Percentiles rank a stretch among this genome's conserved stretches.
Evolutionary conservation across 2,113 vertebrate species (phyloP).

Genomic region (Motacilla tschutschensis): DNA sequence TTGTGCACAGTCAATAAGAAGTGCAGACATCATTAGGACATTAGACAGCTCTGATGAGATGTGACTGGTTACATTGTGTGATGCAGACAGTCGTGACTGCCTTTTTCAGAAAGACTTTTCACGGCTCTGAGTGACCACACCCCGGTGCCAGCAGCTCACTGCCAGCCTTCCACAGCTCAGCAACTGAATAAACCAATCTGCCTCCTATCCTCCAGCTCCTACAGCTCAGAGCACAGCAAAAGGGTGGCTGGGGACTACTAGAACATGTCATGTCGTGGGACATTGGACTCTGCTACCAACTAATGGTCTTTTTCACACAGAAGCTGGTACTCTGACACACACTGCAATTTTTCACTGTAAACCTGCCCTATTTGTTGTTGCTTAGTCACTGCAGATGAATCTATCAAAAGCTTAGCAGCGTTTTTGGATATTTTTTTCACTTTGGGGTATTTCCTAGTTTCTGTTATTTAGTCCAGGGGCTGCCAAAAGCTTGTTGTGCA

Average conservation of each 20-base stretch:
- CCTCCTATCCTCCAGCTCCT: not conserved
- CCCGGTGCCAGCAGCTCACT: not conserved
- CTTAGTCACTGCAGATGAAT: not conserved
- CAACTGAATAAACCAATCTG: not conserved
- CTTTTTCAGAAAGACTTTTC: slow-evolving; percentile 12
- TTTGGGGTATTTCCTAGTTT: not conserved
- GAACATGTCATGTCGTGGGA: not conserved
- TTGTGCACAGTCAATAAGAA: not conserved
- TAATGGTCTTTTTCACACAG: not conserved
- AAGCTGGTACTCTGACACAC: not conserved
- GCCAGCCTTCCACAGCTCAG: slow-evolving; percentile 19
- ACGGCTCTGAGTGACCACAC: not conserved
- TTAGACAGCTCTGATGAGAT: slow-evolving; percentile 32
- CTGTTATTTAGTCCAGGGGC: not conserved
- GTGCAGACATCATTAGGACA: slow-evolving; percentile 34
- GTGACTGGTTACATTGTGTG: slow-evolving; percentile 14
- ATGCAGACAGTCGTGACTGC: slow-evolving; percentile 11
- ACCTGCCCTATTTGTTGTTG: not conserved
- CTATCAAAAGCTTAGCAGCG: not conserved
- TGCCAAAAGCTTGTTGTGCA: not conserved
- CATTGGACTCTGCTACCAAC: not conserved
- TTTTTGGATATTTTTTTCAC: not conserved
- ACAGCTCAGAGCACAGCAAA: not conserved
- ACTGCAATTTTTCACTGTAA: slow-evolving; percentile 2
- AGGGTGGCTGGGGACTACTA: slow-evolving; percentile 25